These are phyloP conservation scores for Eriosoma lanigerum DNA, from an alignment of 1,140 invertebrate species.

Conservation along the genomic window DNA sequence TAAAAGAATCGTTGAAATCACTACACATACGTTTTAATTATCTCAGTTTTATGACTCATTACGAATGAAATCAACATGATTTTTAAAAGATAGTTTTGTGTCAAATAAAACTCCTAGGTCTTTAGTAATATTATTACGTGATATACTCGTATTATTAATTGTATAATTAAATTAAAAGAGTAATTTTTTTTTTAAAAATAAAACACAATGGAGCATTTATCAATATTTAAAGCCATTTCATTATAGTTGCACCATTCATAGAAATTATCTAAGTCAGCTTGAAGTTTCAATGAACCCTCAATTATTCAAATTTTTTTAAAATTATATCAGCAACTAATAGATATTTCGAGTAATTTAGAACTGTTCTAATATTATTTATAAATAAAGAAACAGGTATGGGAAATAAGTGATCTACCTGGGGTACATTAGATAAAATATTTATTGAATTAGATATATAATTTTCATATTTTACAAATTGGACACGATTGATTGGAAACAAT, in stretches of 20 bases:
- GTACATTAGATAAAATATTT: constrained; percentile 53
- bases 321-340: constrained; percentile 55
- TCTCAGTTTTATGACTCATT: too few relatives aligned
- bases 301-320: not conserved
- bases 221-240: constrained; percentile 9
- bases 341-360: constrained; percentile 53
- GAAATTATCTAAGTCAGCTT: constrained; percentile 17
- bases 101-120: not conserved
- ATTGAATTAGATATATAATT: not conserved
- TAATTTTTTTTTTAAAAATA: not conserved
- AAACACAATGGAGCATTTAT: not conserved
- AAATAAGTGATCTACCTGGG: constrained; percentile 56
- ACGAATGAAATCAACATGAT: constrained; percentile 2
- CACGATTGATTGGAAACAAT: not conserved
- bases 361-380: too few relatives aligned
- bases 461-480: constrained; percentile 1
- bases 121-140: not conserved
- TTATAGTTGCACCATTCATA: constrained; percentile 15
- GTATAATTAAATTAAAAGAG: not conserved
- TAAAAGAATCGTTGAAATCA: too few relatives aligned
- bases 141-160: constrained; percentile 16
- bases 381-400: constrained; percentile 56
- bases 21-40: too few relatives aligned
- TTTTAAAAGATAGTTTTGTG: constrained; percentile 6
- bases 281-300: not conserved